These are phyloP conservation scores for Chiropotes sagulatus DNA, from an alignment of 2,797 vertebrate genomes.

Conservation along the genomic window DNA sequence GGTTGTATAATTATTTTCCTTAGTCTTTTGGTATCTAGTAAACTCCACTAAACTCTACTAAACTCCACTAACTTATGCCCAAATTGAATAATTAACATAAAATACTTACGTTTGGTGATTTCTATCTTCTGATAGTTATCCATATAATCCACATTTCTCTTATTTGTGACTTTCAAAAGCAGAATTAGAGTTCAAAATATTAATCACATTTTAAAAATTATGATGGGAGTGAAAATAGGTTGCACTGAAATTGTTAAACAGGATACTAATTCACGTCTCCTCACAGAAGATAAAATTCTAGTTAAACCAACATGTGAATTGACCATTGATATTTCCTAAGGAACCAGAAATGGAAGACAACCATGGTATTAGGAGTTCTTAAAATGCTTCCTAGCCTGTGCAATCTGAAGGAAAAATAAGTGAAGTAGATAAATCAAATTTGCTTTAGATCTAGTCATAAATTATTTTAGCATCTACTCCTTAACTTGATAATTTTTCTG, in stretches of 20 bases:
- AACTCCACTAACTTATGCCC: background rate
- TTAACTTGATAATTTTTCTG: background rate
- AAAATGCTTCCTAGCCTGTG: background rate
- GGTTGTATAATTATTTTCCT: background rate
- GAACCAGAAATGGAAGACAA: background rate
- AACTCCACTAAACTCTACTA: background rate
- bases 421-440: slow-evolving; percentile 26
- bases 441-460: background rate
- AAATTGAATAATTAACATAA: background rate
- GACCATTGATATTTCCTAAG: background rate
- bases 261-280: background rate
- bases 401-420: background rate
- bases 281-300: background rate
- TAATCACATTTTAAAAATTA: background rate
- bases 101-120: background rate
- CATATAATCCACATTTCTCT: background rate
- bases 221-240: background rate
- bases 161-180: background rate
- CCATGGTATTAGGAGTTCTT: background rate
- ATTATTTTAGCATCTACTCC: background rate
- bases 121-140: background rate
- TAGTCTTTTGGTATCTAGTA: background rate
- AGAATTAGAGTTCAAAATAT: background rate
- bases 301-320: background rate
- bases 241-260: background rate